These are phyloP conservation scores for Acyrthosiphon pisum DNA, from an alignment of 1,140 invertebrate species.

Conservation along the genomic window DNA sequence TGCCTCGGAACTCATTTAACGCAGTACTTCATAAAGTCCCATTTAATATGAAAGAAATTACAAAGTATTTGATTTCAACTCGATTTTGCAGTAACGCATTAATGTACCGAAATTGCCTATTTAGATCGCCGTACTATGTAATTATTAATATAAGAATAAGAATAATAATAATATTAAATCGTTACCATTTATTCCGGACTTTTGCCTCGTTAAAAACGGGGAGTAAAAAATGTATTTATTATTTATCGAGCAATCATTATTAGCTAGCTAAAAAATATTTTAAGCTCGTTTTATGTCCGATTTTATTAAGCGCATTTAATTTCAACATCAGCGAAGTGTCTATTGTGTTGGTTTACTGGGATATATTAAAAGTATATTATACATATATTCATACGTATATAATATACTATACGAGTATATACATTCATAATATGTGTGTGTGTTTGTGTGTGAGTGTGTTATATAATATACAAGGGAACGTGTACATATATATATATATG, in stretches of 20 bases:
- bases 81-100: background rate
- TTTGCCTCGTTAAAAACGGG: background rate
- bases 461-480: background rate
- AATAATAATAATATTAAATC: background rate
- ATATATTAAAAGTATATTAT: background rate
- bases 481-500: background rate
- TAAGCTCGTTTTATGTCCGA: background rate
- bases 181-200: background rate
- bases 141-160: background rate
- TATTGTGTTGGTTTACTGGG: background rate
- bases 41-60: slow-evolving; percentile 25
- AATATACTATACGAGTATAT: background rate
- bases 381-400: background rate
- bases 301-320: slow-evolving; percentile 1
- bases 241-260: background rate
- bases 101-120: slow-evolving; percentile 6
- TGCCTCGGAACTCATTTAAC: background rate
- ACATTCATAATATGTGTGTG: background rate
- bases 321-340: slow-evolving; percentile 4
- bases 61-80: slow-evolving; percentile 34
- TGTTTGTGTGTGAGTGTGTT: background rate
- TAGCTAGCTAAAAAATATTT: background rate
- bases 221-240: background rate
- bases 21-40: background rate
- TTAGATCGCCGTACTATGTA: background rate